These are phyloP conservation scores for Ceryle rudis DNA, from an alignment of 2,797 vertebrate species.

Conservation along the genomic window DNA sequence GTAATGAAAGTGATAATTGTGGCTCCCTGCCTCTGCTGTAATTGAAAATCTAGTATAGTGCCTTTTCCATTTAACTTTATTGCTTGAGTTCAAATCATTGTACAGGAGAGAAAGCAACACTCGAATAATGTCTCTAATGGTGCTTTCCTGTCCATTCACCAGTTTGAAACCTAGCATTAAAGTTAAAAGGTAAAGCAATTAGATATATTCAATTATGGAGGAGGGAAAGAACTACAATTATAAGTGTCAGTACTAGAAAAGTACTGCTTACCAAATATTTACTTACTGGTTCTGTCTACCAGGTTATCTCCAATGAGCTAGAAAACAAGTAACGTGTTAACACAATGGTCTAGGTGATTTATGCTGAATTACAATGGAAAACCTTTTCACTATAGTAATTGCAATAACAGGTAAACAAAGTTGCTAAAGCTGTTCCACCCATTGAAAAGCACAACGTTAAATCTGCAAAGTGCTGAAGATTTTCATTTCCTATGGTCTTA, in stretches of 20 bases:
- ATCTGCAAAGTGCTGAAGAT: not conserved
- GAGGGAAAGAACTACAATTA: slow-evolving; percentile 54
- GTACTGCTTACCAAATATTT: slow-evolving; percentile 61
- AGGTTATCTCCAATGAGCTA: not conserved
- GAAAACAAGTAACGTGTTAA: not conserved
- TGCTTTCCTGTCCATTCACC: slow-evolving; percentile 55
- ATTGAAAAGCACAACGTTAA: not conserved
- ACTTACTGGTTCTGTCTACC: not conserved
- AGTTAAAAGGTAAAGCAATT: slow-evolving; percentile 69
- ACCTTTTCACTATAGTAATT: not conserved
- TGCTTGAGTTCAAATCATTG: slow-evolving; percentile 69
- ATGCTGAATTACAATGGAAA: not conserved
- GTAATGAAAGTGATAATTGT: slow-evolving; percentile 77
- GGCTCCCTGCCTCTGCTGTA: slow-evolving; percentile 73
- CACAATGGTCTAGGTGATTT: not conserved
- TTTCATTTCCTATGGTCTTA: not conserved
- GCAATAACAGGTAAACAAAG: not conserved
- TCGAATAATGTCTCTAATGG: slow-evolving; percentile 56
- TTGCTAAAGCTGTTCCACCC: not conserved
- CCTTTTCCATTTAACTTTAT: slow-evolving; percentile 78
- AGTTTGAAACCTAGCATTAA: slow-evolving; percentile 72
- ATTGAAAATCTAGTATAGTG: slow-evolving; percentile 75
- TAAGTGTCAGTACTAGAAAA: slow-evolving; percentile 54
- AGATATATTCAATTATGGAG: slow-evolving; percentile 68
- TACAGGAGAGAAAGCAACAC: slow-evolving; percentile 42